These are phyloP conservation scores for Callospermophilus lateralis DNA, from an alignment of 2,113 vertebrate genomes.

Conservation along the genomic window DNA sequence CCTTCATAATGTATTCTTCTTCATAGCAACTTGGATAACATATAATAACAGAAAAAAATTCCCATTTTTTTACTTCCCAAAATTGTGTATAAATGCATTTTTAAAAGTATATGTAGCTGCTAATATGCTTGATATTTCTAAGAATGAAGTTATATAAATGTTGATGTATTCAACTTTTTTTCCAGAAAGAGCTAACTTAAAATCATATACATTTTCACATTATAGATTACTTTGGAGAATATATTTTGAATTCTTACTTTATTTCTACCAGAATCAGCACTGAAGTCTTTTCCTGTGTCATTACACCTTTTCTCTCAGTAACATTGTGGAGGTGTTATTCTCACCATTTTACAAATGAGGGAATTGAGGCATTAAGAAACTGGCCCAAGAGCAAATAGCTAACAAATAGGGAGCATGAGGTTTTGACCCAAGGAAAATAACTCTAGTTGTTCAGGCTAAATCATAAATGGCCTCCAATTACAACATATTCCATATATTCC, in stretches of 20 bases:
- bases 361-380: neutral
- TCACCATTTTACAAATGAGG: neutral
- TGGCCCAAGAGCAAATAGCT: neutral
- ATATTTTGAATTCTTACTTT: neutral
- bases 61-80: neutral
- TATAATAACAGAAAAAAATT: neutral
- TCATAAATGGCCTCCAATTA: neutral
- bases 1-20: neutral
- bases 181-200: neutral
- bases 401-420: neutral
- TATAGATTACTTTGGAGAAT: constrained; percentile 18
- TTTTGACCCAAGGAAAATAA: neutral
- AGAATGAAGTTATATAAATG: constrained; percentile 7
- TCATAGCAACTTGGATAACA: neutral
- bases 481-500: no score
- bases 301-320: neutral
- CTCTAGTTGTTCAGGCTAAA: neutral
- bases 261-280: neutral
- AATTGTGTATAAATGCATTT: neutral
- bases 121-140: neutral
- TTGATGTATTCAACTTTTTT: constrained; percentile 34
- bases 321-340: neutral
- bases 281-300: neutral
- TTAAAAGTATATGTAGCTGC: neutral
- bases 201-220: constrained; percentile 1